phyloP scores from a whole-genome alignment of 1,140 invertebrate genomes.

The Platorchestia sp. region DNA sequence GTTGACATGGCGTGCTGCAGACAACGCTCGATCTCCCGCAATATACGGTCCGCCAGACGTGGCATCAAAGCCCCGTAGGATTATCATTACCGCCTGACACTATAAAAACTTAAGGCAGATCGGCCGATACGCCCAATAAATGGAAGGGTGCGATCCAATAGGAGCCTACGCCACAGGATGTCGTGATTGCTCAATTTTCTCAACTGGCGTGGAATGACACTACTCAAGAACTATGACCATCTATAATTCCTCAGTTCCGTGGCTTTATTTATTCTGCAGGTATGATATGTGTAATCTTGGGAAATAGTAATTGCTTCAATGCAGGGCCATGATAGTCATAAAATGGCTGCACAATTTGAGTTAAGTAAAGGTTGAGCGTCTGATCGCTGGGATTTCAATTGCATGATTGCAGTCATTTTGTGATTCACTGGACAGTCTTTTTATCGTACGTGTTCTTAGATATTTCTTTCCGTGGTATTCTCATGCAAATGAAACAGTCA shows the following conservation, averaged over 20 bases:
- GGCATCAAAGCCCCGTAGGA: slow-evolving; percentile 3
- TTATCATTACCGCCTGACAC: slow-evolving; percentile 38
- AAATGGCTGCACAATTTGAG: background rate
- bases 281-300: background rate
- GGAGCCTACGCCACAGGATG: background rate
- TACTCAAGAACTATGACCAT: background rate
- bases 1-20: slow-evolving; percentile 20
- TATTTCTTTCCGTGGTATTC: background rate
- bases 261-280: background rate
- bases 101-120: slow-evolving; percentile 7
- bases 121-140: slow-evolving; percentile 40
- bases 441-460: background rate
- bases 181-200: slow-evolving; percentile 37
- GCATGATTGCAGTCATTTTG: background rate
- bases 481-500: background rate
- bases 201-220: slow-evolving; percentile 26
- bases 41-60: background rate
- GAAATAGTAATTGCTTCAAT: background rate
- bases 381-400: background rate
- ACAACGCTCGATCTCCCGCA: slow-evolving; percentile 10
- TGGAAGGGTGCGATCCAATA: slow-evolving; percentile 6
- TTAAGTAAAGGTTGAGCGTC: background rate
- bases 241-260: background rate
- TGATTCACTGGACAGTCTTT: background rate
- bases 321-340: background rate